Evolutionary conservation across 2,113 vertebrate species (phyloP).

Genomic region (Lethenteron reissneri): DNA sequence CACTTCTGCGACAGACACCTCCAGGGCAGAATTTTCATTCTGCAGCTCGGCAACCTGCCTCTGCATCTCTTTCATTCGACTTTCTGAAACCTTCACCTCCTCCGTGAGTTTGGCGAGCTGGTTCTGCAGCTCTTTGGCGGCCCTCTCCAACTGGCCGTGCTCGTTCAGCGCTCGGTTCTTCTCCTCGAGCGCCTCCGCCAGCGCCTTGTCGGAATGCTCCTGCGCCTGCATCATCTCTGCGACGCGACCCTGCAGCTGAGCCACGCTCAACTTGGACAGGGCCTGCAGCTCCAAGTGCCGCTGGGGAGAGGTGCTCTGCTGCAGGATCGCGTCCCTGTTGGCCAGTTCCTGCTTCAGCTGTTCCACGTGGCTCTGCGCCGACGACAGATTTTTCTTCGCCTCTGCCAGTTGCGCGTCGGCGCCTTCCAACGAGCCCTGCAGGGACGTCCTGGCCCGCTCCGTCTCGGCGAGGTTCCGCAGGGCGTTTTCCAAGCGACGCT

Average conservation of each 20-base stretch:
- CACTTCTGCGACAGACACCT: too few species aligned
- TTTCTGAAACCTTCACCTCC: not conserved
- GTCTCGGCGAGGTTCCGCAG: not conserved
- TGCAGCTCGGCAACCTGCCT: constrained; percentile 2
- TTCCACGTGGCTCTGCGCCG: constrained; percentile 24
- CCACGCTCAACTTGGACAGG: not conserved
- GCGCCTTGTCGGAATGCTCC: not conserved
- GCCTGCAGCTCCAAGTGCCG: not conserved
- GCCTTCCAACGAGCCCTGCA: constrained; percentile 32
- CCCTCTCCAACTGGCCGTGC: not conserved
- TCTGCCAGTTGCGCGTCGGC: constrained; percentile 30
- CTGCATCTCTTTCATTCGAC: not conserved
- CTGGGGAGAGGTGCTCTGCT: constrained; percentile 16
- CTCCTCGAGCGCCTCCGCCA: not conserved
- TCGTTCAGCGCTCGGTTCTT: not conserved
- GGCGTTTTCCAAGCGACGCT: not conserved
- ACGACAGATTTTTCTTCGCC: constrained; percentile 25
- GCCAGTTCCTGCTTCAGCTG: constrained; percentile 39
- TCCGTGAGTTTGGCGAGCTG: constrained; percentile 1
- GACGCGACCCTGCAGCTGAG: not conserved
- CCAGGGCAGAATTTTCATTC: not conserved
- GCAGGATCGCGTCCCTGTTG: constrained; percentile 25
- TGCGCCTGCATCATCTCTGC: not conserved
- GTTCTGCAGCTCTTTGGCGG: not conserved
- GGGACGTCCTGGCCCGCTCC: constrained; percentile 15